Evolutionary conservation across 2,797 vertebrate species (phyloP).

Genomic region (Gymnopithys bicolor): DNA sequence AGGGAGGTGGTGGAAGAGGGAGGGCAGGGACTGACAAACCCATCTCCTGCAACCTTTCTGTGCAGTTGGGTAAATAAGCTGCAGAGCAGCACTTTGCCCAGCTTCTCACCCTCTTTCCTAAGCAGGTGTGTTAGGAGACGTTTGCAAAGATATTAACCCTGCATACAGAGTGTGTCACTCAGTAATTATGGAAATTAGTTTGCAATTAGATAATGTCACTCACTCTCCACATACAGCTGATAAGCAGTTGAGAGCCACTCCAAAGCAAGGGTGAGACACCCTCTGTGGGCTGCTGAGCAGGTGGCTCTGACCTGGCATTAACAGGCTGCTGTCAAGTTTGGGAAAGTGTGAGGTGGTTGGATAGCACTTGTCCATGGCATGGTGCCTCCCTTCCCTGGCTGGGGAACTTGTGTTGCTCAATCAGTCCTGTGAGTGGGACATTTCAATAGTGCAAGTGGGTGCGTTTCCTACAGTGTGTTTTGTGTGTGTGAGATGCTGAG

Average conservation of each 20-base stretch:
- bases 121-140: slow-evolving; percentile 43
- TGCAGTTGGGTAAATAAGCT: not conserved
- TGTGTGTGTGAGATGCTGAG: not conserved
- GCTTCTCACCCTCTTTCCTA: not conserved
- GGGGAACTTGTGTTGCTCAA: not conserved
- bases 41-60: not conserved
- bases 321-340: not conserved
- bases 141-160: slow-evolving; percentile 71
- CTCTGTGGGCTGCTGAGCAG: not conserved
- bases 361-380: not conserved
- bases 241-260: slow-evolving; percentile 61
- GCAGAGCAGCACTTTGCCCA: not conserved
- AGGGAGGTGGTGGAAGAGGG: not conserved
- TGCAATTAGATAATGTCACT: slow-evolving; percentile 79
- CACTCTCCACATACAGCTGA: slow-evolving; percentile 56
- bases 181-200: slow-evolving; percentile 78
- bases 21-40: not conserved
- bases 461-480: not conserved
- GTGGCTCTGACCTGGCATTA: not conserved
- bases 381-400: not conserved
- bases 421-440: not conserved
- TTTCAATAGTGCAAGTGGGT: not conserved
- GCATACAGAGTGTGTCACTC: slow-evolving; percentile 57
- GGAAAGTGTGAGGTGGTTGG: not conserved
- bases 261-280: not conserved